Evolutionary conservation across 2,888 invertebrate genomes (phyloP).

Genomic region (Heliconius sara): DNA sequence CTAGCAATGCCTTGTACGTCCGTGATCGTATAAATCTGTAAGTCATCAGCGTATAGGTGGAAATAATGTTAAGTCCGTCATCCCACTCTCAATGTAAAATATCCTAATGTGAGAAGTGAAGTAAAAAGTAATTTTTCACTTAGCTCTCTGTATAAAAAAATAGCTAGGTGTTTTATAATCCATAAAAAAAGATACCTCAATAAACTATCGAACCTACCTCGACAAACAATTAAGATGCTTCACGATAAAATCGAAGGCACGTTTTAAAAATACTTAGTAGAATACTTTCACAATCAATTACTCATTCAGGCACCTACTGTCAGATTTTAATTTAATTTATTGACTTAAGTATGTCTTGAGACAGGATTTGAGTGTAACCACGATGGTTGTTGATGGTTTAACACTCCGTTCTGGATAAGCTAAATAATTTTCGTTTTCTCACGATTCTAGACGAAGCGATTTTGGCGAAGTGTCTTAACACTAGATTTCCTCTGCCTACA

Average conservation of each 20-base stretch:
- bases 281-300: conserved; percentile 41
- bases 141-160: background rate
- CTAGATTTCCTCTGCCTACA: background rate
- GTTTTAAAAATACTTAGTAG: conserved; percentile 32
- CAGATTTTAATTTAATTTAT: conserved; percentile 11
- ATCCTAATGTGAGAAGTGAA: too few species aligned
- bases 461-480: too few species aligned
- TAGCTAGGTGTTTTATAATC: background rate
- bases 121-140: too few species aligned
- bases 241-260: conserved; percentile 26
- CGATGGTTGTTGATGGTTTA: too few species aligned
- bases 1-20: too few species aligned
- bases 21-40: too few species aligned
- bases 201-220: conserved; percentile 4
- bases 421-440: too few species aligned
- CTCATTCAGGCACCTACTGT: conserved; percentile 35
- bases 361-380: background rate
- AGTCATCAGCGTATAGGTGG: too few species aligned
- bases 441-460: too few species aligned
- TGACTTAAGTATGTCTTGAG: background rate
- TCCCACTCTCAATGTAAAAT: too few species aligned
- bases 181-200: background rate
- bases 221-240: conserved; percentile 35
- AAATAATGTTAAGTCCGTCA: too few species aligned
- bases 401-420: too few species aligned